Base-by-base conservation (phyloP, 2,797 vertebrate genomes). In the Callimico goeldii region DNA sequence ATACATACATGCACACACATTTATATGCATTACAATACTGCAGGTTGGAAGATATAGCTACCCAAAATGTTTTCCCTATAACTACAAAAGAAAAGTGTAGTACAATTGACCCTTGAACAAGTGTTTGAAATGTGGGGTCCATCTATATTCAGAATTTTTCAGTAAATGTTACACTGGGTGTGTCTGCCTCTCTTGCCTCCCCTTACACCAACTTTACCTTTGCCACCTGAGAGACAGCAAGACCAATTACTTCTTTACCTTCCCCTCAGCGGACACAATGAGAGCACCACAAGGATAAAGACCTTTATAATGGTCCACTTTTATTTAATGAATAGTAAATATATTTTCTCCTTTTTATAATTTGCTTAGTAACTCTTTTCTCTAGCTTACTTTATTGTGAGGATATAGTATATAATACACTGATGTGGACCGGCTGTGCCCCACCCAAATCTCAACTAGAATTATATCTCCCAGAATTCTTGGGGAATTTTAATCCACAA, bases 1-100 rank as follows among this genome's bases (percentile, higher is more conserved):
- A 64, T 33, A 61, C 6, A 61, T 0, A 17, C 0, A 64, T 6
- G 6, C 13, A 67, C 15, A n/a, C 0, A 67, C 33, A 67, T n/a
- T n/a, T 67, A n/a, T 55, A 33, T n/a, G 28, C 7, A 67, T 88
- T 20, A 73, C 7, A 94, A 33, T 52, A 1, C 39, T 72, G 2
- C 7, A 64, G n/a, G 12, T 90, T 81, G 22, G 28, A 88, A 87
- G 48, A 90, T 58, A 2, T 17, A 85, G 57, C 39, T 55, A 50
- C 83, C 30, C 30, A 70, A 19, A 80, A 20, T 88, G 39, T 52
- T 81, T 70, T 91, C 58, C 50, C 24, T 91, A 2, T 10, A 81
- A 36, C 30, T 79, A 28, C 13, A 28, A 41, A 36, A 67, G 36
- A 24, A 73, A 67, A 46, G 46, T 52, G 4, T 39, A 46, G 43